phyloP scores from a whole-genome alignment of 2,888 invertebrate species.

The Agrotis puta region DNA sequence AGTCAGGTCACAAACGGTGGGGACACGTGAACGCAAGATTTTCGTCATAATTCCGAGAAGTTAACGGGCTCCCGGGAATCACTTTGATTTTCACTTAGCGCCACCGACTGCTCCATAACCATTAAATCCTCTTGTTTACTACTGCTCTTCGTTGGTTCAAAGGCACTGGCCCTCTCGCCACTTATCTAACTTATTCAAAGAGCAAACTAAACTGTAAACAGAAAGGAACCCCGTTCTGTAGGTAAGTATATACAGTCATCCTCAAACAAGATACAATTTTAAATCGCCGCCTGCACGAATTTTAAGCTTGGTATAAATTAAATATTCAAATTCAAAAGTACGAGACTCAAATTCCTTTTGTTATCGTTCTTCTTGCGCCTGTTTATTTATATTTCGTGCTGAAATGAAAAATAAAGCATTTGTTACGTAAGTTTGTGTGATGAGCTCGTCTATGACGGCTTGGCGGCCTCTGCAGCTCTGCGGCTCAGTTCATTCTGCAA shows the following conservation, averaged over 20 bases:
- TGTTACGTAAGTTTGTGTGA: slow-evolving; percentile 52
- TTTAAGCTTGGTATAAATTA: slow-evolving; percentile 73
- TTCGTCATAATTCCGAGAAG: slow-evolving; percentile 80
- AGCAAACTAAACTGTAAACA: slow-evolving; percentile 80
- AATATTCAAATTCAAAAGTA: slow-evolving; percentile 75
- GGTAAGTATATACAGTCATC: slow-evolving; percentile 63
- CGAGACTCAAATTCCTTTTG: slow-evolving; percentile 70
- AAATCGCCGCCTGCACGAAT: slow-evolving; percentile 68
- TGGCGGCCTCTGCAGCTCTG: not conserved
- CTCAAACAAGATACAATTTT: slow-evolving; percentile 73
- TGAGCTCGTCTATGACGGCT: slow-evolving; percentile 33
- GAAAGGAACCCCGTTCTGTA: slow-evolving; percentile 70
- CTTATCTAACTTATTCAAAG: slow-evolving; percentile 83
- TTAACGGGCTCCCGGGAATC: slow-evolving; percentile 81
- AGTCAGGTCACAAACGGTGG: slow-evolving; percentile 69
- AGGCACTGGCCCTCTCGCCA: slow-evolving; percentile 69
- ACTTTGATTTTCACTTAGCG: slow-evolving; percentile 88
- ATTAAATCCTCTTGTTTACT: slow-evolving; percentile 86
- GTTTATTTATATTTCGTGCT: slow-evolving; percentile 61
- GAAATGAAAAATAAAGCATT: slow-evolving; percentile 64
- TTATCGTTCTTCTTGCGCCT: slow-evolving; percentile 63
- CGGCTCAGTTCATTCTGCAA: slow-evolving; percentile 14
- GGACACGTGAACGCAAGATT: slow-evolving; percentile 75
- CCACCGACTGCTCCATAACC: slow-evolving; percentile 83
- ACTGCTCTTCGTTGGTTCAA: slow-evolving; percentile 72